These are phyloP conservation scores for Tachysurus vachellii DNA, from an alignment of 2,113 vertebrate genomes.

Conservation along the genomic window DNA sequence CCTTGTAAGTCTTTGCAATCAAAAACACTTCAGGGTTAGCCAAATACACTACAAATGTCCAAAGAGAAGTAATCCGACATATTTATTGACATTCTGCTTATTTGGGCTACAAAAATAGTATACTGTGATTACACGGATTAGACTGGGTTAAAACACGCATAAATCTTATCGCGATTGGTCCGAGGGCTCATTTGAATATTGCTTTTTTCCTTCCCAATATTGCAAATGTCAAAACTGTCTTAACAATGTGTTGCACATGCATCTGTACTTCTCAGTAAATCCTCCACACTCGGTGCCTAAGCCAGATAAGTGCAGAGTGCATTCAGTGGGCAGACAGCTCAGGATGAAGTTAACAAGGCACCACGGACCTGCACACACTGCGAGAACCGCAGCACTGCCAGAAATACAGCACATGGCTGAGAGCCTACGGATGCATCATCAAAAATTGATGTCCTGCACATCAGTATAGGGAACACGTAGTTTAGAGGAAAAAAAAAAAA, in stretches of 20 bases:
- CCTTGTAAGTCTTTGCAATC: not conserved
- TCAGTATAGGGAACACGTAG: slow-evolving; percentile 81
- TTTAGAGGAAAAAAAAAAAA: slow-evolving; percentile 39
- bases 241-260: not conserved
- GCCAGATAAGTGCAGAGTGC: slow-evolving; percentile 31
- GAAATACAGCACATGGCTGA: slow-evolving; percentile 51
- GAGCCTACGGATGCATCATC: slow-evolving; percentile 57
- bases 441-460: slow-evolving; percentile 76
- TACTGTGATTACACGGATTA: not conserved
- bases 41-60: not conserved
- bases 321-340: slow-evolving; percentile 48
- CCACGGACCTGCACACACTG: slow-evolving; percentile 38
- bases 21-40: not conserved
- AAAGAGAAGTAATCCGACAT: not conserved
- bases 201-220: not conserved
- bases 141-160: not conserved
- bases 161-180: not conserved
- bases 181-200: not conserved
- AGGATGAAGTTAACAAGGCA: slow-evolving; percentile 56
- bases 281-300: not conserved
- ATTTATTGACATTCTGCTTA: slow-evolving; percentile 20
- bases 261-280: not conserved
- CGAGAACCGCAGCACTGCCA: slow-evolving; percentile 37
- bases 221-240: not conserved
- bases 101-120: slow-evolving; percentile 12